Base-by-base conservation (phyloP, 2,113 vertebrate genomes). In the Gasterosteus nipponicus region DNA sequence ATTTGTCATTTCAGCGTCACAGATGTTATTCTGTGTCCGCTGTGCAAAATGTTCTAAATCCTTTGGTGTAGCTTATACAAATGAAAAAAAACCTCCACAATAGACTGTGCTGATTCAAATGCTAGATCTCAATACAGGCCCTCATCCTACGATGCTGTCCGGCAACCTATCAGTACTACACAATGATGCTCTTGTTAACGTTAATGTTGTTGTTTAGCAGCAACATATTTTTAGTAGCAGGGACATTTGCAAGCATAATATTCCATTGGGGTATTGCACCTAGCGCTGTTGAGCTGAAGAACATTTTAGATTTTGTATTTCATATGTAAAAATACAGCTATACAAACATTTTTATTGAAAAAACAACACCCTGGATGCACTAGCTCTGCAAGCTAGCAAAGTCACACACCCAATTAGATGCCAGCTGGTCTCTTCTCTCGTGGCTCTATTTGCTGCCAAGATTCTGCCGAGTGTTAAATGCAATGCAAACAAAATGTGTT, bases 371-470 rank as follows among this genome's bases (percentile, higher is more conserved):
- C 26, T 58, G 33, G 29, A 39, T 39, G 1, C 18, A 73, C 19
- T 54, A 22, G 29, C 33, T 61, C 38, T 44, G 54, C 22, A 29
- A 11, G 49, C 33, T 46, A 57, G 51, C 39, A 26, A 19, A 64
- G 31, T 35, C 73, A 39, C 16, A 9, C 26, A 22, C 2, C 46
- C 39, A 19, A 11, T 58, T 29, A 31, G n/a, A 39, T 12, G 31
- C 14, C 57, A 69, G 71, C 41, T 69, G 53, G 19, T 65, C 57
- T 59, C 54, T 78, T 39, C 46, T 57, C 66, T 62, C 42, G 41
- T 61, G 51, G 60, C 51, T 59, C 10, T 66, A 70, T 16, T 64
- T 42, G 64, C 66, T 51, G 67, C 44, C 31, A 56, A 31, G 46
- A 64, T 58, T 46, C 47, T 69, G 41, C 49, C 5, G n/a, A 64